Evolutionary conservation across 2,797 vertebrate species (phyloP).

Genomic region (Serranus cabrilla): DNA sequence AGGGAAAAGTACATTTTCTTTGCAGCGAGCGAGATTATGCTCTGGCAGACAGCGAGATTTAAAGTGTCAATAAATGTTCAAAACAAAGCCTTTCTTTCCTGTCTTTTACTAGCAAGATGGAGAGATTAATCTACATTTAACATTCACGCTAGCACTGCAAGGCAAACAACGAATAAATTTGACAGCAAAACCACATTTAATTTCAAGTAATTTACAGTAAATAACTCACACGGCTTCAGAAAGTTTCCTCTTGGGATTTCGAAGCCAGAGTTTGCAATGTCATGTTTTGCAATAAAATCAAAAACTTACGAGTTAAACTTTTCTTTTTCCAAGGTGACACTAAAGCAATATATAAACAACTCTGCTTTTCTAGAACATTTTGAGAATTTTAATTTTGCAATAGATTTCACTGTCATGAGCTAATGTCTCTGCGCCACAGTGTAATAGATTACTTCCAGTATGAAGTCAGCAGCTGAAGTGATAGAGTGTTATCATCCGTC

Average conservation of each 20-base stretch:
- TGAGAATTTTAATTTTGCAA: slow-evolving; percentile 54
- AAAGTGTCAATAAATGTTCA: slow-evolving; percentile 81
- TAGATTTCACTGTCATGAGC: slow-evolving; percentile 57
- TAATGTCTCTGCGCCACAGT: slow-evolving; percentile 42
- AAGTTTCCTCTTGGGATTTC: slow-evolving; percentile 12
- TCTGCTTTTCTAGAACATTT: slow-evolving; percentile 26
- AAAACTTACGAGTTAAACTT: slow-evolving; percentile 14
- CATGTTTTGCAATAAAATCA: slow-evolving; percentile 32
- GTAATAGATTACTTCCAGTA: slow-evolving; percentile 67
- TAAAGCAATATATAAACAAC: slow-evolving; percentile 23
- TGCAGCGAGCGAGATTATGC: slow-evolving; percentile 76
- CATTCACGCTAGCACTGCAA: slow-evolving; percentile 51
- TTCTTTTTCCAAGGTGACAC: slow-evolving; percentile 63
- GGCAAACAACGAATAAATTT: slow-evolving; percentile 59
- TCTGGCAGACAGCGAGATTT: slow-evolving; percentile 75
- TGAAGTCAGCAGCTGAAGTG: slow-evolving; percentile 64
- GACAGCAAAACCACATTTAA: slow-evolving; percentile 36
- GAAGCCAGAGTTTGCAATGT: slow-evolving; percentile 3
- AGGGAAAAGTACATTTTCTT: slow-evolving; percentile 77
- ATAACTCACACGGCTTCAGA: slow-evolving; percentile 39
- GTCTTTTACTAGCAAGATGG: slow-evolving; percentile 50
- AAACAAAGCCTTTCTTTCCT: slow-evolving; percentile 64
- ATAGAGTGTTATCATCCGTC: slow-evolving; percentile 73
- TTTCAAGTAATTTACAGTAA: slow-evolving; percentile 50
- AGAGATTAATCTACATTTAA: slow-evolving; percentile 68